Evolutionary conservation across 2,113 vertebrate genomes (phyloP), one percentile per base, ranked within the genome.

Genomic region (Columba livia): DNA sequence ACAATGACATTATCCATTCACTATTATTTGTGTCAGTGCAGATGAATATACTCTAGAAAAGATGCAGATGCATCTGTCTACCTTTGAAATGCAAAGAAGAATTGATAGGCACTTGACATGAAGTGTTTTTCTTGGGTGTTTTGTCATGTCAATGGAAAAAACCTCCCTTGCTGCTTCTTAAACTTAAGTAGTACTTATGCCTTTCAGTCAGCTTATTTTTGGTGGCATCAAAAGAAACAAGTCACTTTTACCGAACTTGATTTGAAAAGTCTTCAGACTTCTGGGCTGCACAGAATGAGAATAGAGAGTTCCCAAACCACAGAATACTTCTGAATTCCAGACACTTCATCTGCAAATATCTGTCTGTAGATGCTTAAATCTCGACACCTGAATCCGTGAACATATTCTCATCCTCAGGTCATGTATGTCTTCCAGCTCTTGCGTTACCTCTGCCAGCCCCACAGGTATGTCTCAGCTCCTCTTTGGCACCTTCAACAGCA

Each of bases 11-110:
- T 78, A 89, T 64, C 48, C 10, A 38, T 88, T 70, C 67, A 48
- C 29, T 88, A 78, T 93, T 93, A 91, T 90, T 86, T 88, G 32
- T 70, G 82, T 48, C 92, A 94, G 21, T 53, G 56, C 78, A 93
- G 72, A 93, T 32, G 16, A 91, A 80, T 84, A 51, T 74, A 36
- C 20, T 62, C 38, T 50, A 91, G 48, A 74, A 70, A 90, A 94
- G 75, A 50, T 93, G 51, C 34, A 91, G 47, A n/a, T 65, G 6
- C 23, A 20, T 93, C 88, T 96, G 79, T 75, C 64, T 95, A 60
- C 42, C 34, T 94, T 78, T 94, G 75, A 94, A 93, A 93, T 86
- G 85, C 38, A 91, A 74, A 90, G 90, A 89, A 40, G 19, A 85
- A 83, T 36, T 86, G 75, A 96, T 74, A 78, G 72, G 23, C 64